Evolutionary conservation across 2,113 vertebrate genomes (phyloP).

Genomic region (Melanerpes aurifrons): DNA sequence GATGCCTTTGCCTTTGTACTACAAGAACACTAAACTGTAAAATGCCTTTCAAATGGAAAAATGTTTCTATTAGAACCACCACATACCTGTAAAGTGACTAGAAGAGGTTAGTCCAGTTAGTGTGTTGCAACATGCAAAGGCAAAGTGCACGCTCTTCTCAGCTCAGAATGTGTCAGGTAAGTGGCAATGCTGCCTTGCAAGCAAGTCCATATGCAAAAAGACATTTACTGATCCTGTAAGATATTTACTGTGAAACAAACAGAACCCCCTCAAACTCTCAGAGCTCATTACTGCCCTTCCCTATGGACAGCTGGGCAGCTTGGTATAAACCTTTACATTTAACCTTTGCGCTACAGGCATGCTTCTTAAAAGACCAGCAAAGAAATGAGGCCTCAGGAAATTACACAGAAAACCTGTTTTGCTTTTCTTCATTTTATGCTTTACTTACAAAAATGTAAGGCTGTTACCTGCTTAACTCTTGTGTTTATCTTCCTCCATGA

Average conservation of each 20-base stretch:
- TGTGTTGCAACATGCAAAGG: background rate
- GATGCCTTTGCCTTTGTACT: background rate
- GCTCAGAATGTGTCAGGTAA: background rate
- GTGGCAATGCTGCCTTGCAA: conserved; percentile 16
- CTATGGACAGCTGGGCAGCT: background rate
- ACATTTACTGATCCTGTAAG: background rate
- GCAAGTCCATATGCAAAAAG: background rate
- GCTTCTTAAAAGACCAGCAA: background rate
- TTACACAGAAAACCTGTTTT: background rate
- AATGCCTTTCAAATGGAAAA: background rate
- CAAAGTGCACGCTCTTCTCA: background rate
- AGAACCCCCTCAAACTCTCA: background rate
- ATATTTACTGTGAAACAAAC: background rate
- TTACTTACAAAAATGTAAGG: background rate
- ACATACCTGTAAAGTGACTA: conserved; percentile 17
- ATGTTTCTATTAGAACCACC: background rate
- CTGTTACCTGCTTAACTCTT: background rate
- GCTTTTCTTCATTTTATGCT: background rate
- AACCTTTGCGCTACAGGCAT: background rate
- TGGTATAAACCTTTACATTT: background rate
- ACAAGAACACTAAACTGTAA: background rate
- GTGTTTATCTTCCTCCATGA: background rate
- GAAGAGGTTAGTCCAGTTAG: conserved; percentile 5
- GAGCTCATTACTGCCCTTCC: background rate
- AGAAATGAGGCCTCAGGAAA: background rate